Conservation (phyloP, 2,797 vertebrate species). For the Austrolebias charrua region DNA sequence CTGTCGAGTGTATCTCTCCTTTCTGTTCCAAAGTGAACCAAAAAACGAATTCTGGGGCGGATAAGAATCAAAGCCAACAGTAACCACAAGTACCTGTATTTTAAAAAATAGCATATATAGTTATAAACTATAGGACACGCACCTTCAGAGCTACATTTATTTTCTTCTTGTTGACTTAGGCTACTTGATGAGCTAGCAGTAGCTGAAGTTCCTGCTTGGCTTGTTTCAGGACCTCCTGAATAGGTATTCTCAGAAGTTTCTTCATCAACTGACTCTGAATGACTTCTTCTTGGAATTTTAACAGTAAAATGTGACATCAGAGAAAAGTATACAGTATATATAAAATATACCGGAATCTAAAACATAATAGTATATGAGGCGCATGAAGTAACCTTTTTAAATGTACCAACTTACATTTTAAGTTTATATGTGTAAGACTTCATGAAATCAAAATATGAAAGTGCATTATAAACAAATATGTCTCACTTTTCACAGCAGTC, state of each 20-base stretch:
- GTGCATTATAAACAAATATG: too few relatives aligned
- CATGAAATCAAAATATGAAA: too few relatives aligned
- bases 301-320: neutral
- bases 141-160: conserved; percentile 7
- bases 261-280: neutral
- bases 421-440: too few relatives aligned
- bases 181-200: neutral
- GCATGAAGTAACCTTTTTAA: neutral
- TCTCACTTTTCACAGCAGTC: too few relatives aligned
- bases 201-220: neutral
- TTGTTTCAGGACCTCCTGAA: too few relatives aligned
- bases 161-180: neutral
- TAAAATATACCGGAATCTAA: too few relatives aligned
- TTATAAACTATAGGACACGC: neutral
- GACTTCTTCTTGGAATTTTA: conserved; percentile 2
- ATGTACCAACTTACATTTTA: neutral
- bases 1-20: too few relatives aligned
- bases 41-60: too few relatives aligned
- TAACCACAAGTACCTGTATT: too few relatives aligned
- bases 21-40: too few relatives aligned
- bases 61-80: too few relatives aligned
- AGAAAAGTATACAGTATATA: neutral
- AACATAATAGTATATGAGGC: neutral
- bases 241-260: neutral
- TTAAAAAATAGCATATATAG: neutral